Base-by-base conservation (phyloP, 2,797 vertebrate species). In the Periparus ater region DNA sequence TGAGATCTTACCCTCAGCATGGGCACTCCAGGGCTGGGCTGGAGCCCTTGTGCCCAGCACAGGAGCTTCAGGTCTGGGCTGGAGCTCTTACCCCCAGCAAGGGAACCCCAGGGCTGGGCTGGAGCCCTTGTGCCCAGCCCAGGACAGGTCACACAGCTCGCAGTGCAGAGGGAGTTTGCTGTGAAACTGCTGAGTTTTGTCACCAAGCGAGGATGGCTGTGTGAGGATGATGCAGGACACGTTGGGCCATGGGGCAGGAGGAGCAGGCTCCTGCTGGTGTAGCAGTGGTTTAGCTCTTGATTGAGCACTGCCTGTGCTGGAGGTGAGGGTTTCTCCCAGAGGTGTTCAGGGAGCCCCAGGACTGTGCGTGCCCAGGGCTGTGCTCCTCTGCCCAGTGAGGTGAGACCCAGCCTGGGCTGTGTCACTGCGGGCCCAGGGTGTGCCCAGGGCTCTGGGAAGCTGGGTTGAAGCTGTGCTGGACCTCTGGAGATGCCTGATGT, bases 221-320 rank as follows among this genome's bases (percentile, higher is more conserved):
- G 45, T 30, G 53, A 71, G 29, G n/a, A 2, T 29, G 76, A 11
- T 6, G 4, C 0, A 1, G 58, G 51, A 7, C 11, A 0, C 0
- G 29, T 0, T 44, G 65, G 47, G 13, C 13, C 38, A 2, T 30
- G 77, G 30, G 57, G 36, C 29, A 27, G 27, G 44, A 80, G 47
- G 54, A 21, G 42, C 32, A 50, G 42, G 53, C 26, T 58, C 72
- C 26, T 38, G 2, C 0, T 40, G 54, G 0, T 47, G 77, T 0
- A 8, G 36, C 1, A 1, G 17, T 9, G 44, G 1, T 11, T 21
- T 1, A 21, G 53, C n/a, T 51, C 4, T 11, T 2, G 13, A 0
- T 12, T 57, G 38, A 17, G 70, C 1, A 44, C 48, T 66, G 34
- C 0, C 0, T 11, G 42, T 23, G 58, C 83, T 48, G 66, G 16